phyloP scores from a whole-genome alignment of 2,797 vertebrate species.

The Danio jaintianensis region DNA sequence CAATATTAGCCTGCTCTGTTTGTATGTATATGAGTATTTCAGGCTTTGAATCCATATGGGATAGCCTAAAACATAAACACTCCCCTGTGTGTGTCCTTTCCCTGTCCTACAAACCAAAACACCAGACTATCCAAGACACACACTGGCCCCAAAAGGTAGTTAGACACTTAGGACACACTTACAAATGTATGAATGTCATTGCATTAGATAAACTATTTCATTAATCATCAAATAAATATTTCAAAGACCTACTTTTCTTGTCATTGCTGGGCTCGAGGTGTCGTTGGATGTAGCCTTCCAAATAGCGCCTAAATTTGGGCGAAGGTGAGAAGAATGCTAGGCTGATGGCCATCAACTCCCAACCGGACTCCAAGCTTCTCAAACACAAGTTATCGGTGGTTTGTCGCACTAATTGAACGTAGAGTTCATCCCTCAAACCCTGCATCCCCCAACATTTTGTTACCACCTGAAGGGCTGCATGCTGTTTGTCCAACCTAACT shows the following conservation, averaged over 20 bases:
- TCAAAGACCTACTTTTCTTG: conserved; percentile 77
- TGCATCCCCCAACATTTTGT: conserved; percentile 83
- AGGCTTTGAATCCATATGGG: conserved; percentile 42
- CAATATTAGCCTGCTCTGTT: conserved; percentile 48
- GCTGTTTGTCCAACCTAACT: conserved; percentile 74
- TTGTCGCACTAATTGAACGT: conserved; percentile 82
- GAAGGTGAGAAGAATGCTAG: conserved; percentile 85
- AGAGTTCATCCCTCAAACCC: conserved; percentile 82
- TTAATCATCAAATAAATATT: neutral
- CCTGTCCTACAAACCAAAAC: conserved; percentile 37
- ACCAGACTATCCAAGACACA: conserved; percentile 26
- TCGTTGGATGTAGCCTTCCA: conserved; percentile 84
- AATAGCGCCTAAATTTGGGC: conserved; percentile 81
- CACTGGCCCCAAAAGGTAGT: conserved; percentile 1
- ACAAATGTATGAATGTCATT: neutral
- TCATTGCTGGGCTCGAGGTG: conserved; percentile 79
- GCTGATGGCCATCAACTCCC: conserved; percentile 85
- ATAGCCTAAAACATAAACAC: conserved; percentile 53
- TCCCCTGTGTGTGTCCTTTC: conserved; percentile 34
- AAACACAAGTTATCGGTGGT: conserved; percentile 80
- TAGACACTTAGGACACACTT: neutral
- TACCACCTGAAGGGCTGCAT: conserved; percentile 74
- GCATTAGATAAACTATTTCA: neutral
- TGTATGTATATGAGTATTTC: conserved; percentile 20
- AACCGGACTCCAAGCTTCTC: conserved; percentile 77